Conservation (phyloP, 1,140 invertebrate species). For the Penaeus vannamei region DNA sequence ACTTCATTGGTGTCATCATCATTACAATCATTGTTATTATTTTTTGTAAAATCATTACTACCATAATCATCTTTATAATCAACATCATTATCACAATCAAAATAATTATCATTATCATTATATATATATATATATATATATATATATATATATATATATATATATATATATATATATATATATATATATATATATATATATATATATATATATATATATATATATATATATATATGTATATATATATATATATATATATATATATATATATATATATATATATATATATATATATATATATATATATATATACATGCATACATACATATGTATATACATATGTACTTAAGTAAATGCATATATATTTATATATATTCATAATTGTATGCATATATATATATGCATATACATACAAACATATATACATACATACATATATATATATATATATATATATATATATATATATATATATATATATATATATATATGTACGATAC, state of each 20-base stretch:
- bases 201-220: neutral
- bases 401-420: neutral
- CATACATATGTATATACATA: neutral
- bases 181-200: slow-evolving; percentile 22
- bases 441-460: neutral
- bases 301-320: neutral
- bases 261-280: neutral
- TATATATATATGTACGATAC: neutral
- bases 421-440: neutral
- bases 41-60: no score
- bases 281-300: neutral
- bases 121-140: no score
- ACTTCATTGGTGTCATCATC: no score
- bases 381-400: neutral
- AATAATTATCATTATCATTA: no score
- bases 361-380: neutral
- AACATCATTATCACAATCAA: no score
- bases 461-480: neutral
- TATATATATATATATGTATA: neutral
- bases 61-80: no score
- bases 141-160: no score
- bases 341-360: neutral
- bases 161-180: neutral
- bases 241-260: neutral
- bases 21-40: no score